These are phyloP conservation scores for Sinocyclocheilus rhinocerous DNA, from an alignment of 2,113 vertebrate species.

Conservation along the genomic window DNA sequence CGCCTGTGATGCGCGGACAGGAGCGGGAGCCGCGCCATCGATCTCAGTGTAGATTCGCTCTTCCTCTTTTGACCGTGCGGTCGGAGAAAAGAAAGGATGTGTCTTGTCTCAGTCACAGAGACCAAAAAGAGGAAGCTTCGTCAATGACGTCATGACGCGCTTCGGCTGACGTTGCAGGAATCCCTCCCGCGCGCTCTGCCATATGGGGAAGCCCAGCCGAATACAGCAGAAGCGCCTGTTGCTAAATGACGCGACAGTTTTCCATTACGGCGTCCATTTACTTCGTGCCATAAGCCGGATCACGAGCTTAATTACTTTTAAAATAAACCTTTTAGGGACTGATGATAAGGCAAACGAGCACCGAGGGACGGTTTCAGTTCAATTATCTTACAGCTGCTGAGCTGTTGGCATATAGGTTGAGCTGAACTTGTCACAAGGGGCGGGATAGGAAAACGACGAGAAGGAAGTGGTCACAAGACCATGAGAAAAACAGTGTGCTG, in stretches of 20 bases:
- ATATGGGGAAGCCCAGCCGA: conserved; percentile 57
- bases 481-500: conserved; percentile 21
- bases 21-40: neutral
- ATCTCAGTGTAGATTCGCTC: neutral
- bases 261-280: conserved; percentile 38
- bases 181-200: conserved; percentile 39
- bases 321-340: conserved; percentile 28
- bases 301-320: conserved; percentile 30
- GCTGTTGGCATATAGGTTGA: conserved; percentile 14
- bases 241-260: conserved; percentile 44
- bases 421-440: conserved; percentile 5
- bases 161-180: conserved; percentile 53
- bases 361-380: neutral
- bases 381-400: conserved; percentile 30
- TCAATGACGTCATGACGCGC: conserved; percentile 37
- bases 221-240: conserved; percentile 10
- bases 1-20: neutral
- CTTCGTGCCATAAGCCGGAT: neutral
- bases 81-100: conserved; percentile 45
- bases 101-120: neutral
- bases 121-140: conserved; percentile 17
- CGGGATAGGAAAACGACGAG: conserved; percentile 25
- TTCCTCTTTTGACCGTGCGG: conserved; percentile 5
- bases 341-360: neutral
- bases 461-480: conserved; percentile 38